Base-by-base conservation (phyloP, 2,888 invertebrate genomes). In the Xanthorhoe designata region DNA sequence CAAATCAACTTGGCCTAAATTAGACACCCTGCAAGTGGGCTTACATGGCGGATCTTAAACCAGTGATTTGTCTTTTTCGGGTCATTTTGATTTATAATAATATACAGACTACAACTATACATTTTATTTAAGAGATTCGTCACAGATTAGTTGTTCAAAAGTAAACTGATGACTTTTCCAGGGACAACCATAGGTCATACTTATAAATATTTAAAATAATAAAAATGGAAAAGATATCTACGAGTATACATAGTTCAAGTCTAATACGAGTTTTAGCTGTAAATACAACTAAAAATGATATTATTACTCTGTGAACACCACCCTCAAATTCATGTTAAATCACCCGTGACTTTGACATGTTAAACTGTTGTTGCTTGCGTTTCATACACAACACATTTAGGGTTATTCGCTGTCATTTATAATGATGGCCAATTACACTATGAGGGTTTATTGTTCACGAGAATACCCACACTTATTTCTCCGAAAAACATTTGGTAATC, bases 1-100 rank as follows among this genome's bases (percentile, higher is more conserved):
- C 73, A 89, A 90, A 86, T 86, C 86, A 86, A 89, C 86, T 82
- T 79, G 82, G 84, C 81, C 86, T 78, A 88, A 92, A 91, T 92
- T 92, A 92, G 93, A 92, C 79, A 78, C 42, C 29, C 38, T 15
- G 45, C 58, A 71, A 73, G 68, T 59, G 45, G 81, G 88, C 63
- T 88, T 86, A 91, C 83, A 91, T 90, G 84, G 64, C 56, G 15
- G 17, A 32, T 18, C 15, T 50, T 32, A 17, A 24, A 24, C 1
- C 24, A 24, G 24, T 24, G 24, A 24, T 24, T 24, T 24, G 24
- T 24, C 24, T 24, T 24, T 4, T n/a, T n/a, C n/a, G n/a, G n/a
- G n/a, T 24, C 35, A 35, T 6, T 35, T 8, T 6, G 3, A 35
- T 8, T 35, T 8, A 35, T 7, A 1, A 35, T 35, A 35, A 35